These are phyloP conservation scores for Alosa alosa DNA, from an alignment of 2,113 vertebrate genomes.

Conservation along the genomic window DNA sequence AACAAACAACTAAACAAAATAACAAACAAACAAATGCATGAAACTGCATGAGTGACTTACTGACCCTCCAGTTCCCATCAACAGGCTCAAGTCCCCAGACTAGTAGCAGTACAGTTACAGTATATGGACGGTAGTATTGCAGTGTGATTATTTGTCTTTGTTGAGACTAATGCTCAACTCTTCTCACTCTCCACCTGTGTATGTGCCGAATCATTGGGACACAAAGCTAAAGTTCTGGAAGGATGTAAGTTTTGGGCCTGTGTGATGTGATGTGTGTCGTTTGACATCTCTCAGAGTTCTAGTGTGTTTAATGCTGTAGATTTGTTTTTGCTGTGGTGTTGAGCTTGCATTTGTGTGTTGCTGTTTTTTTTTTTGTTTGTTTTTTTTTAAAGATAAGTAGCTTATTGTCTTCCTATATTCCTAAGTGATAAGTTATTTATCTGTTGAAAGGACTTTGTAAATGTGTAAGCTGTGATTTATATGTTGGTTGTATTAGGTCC, in stretches of 20 bases:
- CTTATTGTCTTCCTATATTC: too few species aligned
- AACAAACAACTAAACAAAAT: neutral
- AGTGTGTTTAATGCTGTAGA: constrained; percentile 29
- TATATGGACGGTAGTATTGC: neutral
- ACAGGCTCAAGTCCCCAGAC: neutral
- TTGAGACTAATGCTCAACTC: constrained; percentile 78
- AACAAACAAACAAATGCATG: neutral
- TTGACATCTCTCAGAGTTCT: neutral
- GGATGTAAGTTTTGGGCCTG: constrained; percentile 86
- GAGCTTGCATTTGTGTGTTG: constrained; percentile 55
- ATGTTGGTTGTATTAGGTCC: too few species aligned
- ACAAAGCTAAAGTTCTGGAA: constrained; percentile 95
- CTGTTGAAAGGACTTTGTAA: too few species aligned
- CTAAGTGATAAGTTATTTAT: too few species aligned
- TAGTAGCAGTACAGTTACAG: neutral
- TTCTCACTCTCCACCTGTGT: constrained; percentile 60
- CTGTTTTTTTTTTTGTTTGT: neutral
- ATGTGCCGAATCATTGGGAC: constrained; percentile 81
- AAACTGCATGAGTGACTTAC: constrained; percentile 27
- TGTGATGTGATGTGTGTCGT: constrained; percentile 53
- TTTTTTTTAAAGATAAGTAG: neutral
- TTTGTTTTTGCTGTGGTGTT: constrained; percentile 43
- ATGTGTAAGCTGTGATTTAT: too few species aligned
- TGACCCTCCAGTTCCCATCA: constrained; percentile 10
- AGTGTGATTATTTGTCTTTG: constrained; percentile 43